Conservation (phyloP, 37 sponge, comb jelly and placozoan species). For the Theonella swinhoei region DNA sequence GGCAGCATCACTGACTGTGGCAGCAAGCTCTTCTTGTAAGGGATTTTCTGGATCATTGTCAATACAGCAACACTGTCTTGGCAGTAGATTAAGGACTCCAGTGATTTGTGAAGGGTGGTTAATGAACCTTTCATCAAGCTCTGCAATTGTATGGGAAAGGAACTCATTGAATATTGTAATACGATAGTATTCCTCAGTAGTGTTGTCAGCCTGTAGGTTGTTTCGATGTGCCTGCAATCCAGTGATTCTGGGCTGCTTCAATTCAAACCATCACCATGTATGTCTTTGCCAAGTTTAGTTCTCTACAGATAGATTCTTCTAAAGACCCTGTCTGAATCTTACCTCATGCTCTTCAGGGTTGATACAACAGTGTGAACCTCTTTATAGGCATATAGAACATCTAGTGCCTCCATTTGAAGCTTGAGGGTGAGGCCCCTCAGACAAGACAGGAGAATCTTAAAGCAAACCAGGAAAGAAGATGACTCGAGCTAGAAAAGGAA, state of each 20-base stretch:
- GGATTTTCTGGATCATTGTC: constrained; percentile 36
- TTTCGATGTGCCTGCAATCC: constrained; percentile 52
- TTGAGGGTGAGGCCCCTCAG: constrained; percentile 50
- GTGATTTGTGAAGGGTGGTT: constrained; percentile 20
- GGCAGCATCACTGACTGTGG: too few relatives aligned
- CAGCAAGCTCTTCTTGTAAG: constrained; percentile 33
- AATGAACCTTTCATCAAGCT: constrained; percentile 60
- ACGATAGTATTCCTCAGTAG: constrained; percentile 64
- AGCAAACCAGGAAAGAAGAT: constrained; percentile 45
- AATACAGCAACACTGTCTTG: constrained; percentile 39
- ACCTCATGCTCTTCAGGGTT: constrained; percentile 40
- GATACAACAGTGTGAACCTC: constrained; percentile 16
- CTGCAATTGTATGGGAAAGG: constrained; percentile 48
- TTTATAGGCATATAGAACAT: constrained; percentile 63
- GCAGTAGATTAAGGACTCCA: constrained; percentile 56
- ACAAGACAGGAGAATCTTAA: constrained; percentile 43
- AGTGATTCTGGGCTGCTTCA: constrained; percentile 29
- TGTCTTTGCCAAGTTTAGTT: constrained; percentile 39
- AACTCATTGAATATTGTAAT: constrained; percentile 51
- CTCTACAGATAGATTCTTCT: constrained; percentile 9
- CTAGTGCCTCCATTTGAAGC: constrained; percentile 59
- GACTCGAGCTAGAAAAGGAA: constrained; percentile 54
- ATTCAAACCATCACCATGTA: constrained; percentile 45
- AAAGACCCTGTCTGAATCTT: constrained; percentile 29
- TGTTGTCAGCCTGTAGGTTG: constrained; percentile 26